These are phyloP conservation scores for Sinella curviseta DNA, from an alignment of 1,140 invertebrate genomes.

Conservation along the genomic window DNA sequence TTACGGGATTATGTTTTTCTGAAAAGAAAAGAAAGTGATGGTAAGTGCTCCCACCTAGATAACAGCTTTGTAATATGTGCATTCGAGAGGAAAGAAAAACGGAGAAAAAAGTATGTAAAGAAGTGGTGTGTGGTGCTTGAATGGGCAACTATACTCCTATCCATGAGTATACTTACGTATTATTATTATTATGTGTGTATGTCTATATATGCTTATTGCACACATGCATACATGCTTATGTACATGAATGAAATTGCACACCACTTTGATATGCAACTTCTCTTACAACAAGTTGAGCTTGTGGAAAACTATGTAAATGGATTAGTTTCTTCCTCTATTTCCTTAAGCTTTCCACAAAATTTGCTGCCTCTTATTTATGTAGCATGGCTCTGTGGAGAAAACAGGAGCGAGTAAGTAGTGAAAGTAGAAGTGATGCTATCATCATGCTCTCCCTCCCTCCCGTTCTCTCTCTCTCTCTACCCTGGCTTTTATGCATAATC, in stretches of 20 bases:
- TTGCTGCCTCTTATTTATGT: background rate
- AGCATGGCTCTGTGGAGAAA: background rate
- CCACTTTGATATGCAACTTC: background rate
- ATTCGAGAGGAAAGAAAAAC: background rate
- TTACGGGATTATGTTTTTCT: background rate
- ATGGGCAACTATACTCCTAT: no score
- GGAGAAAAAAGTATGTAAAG: background rate
- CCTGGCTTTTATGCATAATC: no score
- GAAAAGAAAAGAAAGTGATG: background rate
- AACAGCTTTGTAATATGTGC: background rate
- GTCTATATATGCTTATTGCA: no score
- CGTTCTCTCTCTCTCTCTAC: no score
- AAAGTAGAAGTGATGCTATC: no score
- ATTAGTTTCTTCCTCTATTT: constrained; percentile 19
- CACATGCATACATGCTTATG: no score
- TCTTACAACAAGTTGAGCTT: background rate
- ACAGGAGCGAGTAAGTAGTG: background rate
- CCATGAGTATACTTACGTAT: background rate
- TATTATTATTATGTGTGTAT: background rate
- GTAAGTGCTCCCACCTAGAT: background rate
- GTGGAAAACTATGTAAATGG: constrained; percentile 3
- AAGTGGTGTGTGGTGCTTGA: background rate
- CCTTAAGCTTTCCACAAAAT: constrained; percentile 2
- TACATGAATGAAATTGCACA: background rate
- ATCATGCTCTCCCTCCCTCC: no score